Base-by-base conservation (phyloP, 2,113 vertebrate species). In the Phalacrocorax brasilianus region DNA sequence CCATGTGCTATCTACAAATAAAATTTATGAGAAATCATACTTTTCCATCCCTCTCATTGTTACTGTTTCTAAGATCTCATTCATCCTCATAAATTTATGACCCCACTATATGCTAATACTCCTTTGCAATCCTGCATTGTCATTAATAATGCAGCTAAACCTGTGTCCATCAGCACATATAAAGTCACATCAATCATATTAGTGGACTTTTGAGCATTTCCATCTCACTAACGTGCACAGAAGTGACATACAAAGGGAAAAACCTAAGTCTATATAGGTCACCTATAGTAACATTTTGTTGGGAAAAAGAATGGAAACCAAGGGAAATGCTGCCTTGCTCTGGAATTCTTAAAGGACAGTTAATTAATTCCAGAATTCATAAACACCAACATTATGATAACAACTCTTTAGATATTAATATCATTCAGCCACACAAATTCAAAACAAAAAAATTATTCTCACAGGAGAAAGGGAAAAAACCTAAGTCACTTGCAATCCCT, bases 111-210 rank as follows among this genome's bases (percentile, higher is more conserved):
- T 23, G 11, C 6, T 52, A 61, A 59, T 56, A 33, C 8, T 80
- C 15, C 33, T 62, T 91, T 56, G 13, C 63, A 81, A 11, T 14
- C 35, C 42, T 38, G 11, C 1, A 0, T 7, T n/a, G 23, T 28
- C 22, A n/a, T n/a, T 47, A 59, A 62, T 9, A 73, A 87, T 6
- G 21, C 50, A 66, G 50, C 19, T 62, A 70, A 52, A 63, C 33
- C 27, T 53, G 3, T 0, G 0, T 3, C 58, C 19, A 40, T 9
- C 28, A 20, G 26, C 21, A n/a, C 11, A 12, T 5, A 24, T 6
- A 23, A 90, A 71, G 74, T 2, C 0, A 62, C 24, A 11, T 63
- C 38, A 38, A 20, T 30, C 21, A 35, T 35, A 27, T 45, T 14
- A 67, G 19, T 24, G 4, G 4, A 23, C 9, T 91, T 40, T 40